phyloP scores from a whole-genome alignment of 2,797 vertebrate species.

The Microchirus variegatus region DNA sequence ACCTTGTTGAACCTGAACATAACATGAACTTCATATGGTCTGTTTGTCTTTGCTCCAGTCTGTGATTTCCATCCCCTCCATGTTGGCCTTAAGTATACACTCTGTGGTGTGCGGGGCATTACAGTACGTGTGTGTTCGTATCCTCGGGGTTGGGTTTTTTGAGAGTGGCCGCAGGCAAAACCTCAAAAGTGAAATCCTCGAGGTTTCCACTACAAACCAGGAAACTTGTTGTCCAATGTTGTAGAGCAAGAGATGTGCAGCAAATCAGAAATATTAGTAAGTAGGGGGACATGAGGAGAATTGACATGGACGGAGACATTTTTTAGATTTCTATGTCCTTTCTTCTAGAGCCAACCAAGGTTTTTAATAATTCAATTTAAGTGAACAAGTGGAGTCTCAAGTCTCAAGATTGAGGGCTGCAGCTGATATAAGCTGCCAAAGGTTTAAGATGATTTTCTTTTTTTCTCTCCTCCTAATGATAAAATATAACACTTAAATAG shows the following conservation, averaged over 20 bases:
- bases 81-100: slow-evolving; percentile 51
- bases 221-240: slow-evolving; percentile 27
- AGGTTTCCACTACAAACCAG: slow-evolving; percentile 34
- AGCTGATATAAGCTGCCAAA: no score
- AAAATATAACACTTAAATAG: no score
- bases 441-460: no score
- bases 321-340: no score
- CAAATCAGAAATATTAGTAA: not conserved
- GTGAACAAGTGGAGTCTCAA: not conserved
- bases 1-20: slow-evolving; percentile 53
- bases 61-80: slow-evolving; percentile 59
- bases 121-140: slow-evolving; percentile 23
- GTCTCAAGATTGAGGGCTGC: no score
- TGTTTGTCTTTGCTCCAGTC: slow-evolving; percentile 52
- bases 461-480: no score
- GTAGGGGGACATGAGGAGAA: not conserved
- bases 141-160: slow-evolving; percentile 43
- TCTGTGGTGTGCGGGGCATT: slow-evolving; percentile 50
- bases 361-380: slow-evolving; percentile 1
- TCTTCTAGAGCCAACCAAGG: not conserved
- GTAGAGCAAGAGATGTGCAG: slow-evolving; percentile 18
- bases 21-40: slow-evolving; percentile 48
- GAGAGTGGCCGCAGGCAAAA: slow-evolving; percentile 40
- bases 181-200: slow-evolving; percentile 33
- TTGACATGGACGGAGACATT: slow-evolving; percentile 1